phyloP scores from a whole-genome alignment of 2,797 vertebrate genomes.

The Hippocampus kuda region DNA sequence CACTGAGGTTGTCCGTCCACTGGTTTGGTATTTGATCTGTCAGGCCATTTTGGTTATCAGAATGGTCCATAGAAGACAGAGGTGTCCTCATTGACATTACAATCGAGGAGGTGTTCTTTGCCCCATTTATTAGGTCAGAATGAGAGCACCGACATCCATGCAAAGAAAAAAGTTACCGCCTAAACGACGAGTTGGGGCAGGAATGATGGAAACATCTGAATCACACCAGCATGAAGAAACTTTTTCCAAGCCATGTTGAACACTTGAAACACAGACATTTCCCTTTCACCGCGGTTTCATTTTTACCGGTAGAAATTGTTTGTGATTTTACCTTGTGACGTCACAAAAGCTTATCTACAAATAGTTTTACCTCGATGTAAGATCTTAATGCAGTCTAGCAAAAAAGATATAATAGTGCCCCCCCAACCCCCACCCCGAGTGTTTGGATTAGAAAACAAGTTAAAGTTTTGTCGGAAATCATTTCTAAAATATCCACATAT shows the following conservation, averaged over 20 bases:
- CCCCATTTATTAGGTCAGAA: slow-evolving; percentile 22
- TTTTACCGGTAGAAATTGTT: neutral
- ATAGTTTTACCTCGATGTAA: slow-evolving; percentile 2
- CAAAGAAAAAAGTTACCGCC: slow-evolving; percentile 20
- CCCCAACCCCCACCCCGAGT: too few relatives aligned
- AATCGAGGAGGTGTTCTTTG: slow-evolving; percentile 26
- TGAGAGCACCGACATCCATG: slow-evolving; percentile 30
- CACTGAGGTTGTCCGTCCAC: slow-evolving; percentile 38
- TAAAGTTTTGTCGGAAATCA: slow-evolving; percentile 28
- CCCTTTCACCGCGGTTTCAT: neutral
- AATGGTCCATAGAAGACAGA: slow-evolving; percentile 40
- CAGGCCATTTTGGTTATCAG: slow-evolving; percentile 44
- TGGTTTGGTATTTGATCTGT: slow-evolving; percentile 31
- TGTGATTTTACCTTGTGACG: neutral
- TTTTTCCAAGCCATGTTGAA: neutral
- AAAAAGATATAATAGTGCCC: neutral
- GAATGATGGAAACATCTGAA: neutral
- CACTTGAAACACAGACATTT: neutral
- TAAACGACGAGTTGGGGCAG: neutral
- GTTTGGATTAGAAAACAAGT: neutral
- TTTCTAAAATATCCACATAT: slow-evolving; percentile 43
- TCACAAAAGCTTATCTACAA: neutral
- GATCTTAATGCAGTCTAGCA: neutral
- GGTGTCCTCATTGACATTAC: slow-evolving; percentile 32
- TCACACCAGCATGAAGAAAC: neutral